Conservation (phyloP, 2,113 vertebrate genomes). For the Grantiella picta region DNA sequence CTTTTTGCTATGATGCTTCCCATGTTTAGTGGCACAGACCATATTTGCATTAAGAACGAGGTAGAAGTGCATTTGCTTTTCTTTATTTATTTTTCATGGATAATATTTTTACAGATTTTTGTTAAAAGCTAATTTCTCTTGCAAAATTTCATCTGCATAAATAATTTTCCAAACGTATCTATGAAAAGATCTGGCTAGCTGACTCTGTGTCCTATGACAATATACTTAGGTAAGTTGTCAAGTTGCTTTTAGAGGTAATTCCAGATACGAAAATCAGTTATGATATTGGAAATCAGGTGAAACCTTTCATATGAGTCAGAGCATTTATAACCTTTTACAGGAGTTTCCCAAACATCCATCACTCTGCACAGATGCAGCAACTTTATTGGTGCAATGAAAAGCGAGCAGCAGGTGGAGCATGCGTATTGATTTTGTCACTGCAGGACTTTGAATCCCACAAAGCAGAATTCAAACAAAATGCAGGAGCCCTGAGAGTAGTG, state of each 20-base stretch:
- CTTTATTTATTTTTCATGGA: not conserved
- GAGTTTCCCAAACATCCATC: not conserved
- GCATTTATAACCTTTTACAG: not conserved
- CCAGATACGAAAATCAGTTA: not conserved
- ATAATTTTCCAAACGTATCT: not conserved
- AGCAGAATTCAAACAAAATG: not conserved
- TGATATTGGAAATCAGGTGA: not conserved
- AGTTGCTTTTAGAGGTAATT: not conserved
- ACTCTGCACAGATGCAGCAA: not conserved
- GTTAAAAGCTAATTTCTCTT: not conserved
- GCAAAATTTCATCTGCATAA: not conserved
- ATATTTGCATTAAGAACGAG: not conserved
- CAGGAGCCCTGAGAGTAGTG: not conserved
- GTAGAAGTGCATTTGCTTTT: not conserved
- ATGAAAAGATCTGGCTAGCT: not conserved
- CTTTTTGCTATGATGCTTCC: not conserved
- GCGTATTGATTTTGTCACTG: constrained; percentile 11
- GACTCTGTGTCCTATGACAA: not conserved
- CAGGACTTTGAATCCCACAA: not conserved
- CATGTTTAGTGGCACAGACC: not conserved
- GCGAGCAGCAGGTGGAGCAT: not conserved
- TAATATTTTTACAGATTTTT: not conserved
- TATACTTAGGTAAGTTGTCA: not conserved
- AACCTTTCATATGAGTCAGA: not conserved
- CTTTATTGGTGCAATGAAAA: not conserved